A percentile compares a stretch with the other conserved stretches of the same genome.
Conservation (phyloP, 2,888 invertebrate genomes). For the Patella caerulea region DNA sequence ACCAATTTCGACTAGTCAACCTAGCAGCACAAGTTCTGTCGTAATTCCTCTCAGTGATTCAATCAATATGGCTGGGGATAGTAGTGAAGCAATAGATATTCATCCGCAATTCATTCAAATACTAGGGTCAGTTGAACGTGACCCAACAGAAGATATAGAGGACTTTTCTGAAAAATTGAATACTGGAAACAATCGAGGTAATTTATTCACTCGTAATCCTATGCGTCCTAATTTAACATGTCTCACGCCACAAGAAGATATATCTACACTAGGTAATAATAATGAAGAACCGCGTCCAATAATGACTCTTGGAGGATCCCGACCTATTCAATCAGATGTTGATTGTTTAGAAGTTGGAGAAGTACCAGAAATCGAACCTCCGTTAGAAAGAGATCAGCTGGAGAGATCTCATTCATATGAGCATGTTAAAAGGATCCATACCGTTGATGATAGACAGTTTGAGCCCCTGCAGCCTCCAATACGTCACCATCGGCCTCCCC, state of each 20-base stretch:
- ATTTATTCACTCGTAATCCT: neutral
- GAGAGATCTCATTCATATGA: neutral
- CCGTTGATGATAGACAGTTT: neutral
- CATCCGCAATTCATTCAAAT: neutral
- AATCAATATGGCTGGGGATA: neutral
- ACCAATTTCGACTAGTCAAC: neutral
- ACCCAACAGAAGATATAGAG: neutral
- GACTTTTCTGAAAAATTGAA: conserved; percentile 4
- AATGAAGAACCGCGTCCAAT: neutral
- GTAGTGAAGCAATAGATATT: too few species aligned
- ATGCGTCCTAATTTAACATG: conserved; percentile 4
- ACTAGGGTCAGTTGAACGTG: neutral
- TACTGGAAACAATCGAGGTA: neutral
- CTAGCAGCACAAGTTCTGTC: neutral
- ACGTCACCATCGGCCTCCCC: conserved; percentile 13
- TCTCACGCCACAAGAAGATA: conserved; percentile 8
- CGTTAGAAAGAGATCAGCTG: neutral
- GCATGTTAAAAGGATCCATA: neutral
- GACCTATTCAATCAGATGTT: neutral
- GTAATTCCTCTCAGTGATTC: neutral
- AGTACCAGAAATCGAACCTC: neutral
- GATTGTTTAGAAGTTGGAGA: too few species aligned
- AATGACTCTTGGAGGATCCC: neutral
- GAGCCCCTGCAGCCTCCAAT: neutral
- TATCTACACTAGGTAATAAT: neutral